Percentiles rank a stretch among this genome's conserved stretches.
Conservation (phyloP, 1,140 invertebrate species). For the Melanaphis sacchari region DNA sequence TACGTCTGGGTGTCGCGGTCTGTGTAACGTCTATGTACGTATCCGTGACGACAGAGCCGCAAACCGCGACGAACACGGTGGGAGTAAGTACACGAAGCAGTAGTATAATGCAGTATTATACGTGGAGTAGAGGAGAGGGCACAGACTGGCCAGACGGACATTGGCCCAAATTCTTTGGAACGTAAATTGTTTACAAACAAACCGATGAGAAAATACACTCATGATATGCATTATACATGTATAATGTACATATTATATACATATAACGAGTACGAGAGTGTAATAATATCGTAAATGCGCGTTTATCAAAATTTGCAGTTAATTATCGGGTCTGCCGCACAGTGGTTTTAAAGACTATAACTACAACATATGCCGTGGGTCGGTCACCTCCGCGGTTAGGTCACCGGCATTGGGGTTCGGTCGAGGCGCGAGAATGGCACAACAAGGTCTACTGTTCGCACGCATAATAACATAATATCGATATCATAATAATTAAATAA, state of each 20-base stretch:
- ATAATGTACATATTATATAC: too few species aligned
- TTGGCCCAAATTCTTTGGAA: slow-evolving; percentile 16
- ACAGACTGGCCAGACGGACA: not conserved
- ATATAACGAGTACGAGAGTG: not conserved
- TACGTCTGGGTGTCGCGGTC: slow-evolving; percentile 33
- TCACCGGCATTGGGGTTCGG: slow-evolving; percentile 24
- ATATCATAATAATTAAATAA: not conserved
- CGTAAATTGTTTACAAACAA: not conserved
- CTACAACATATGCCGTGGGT: not conserved
- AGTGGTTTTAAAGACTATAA: not conserved
- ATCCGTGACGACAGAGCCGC: not conserved
- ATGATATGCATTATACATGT: too few species aligned
- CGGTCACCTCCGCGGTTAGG: slow-evolving; percentile 1
- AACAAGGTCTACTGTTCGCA: not conserved
- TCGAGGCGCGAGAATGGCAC: not conserved
- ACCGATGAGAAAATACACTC: not conserved
- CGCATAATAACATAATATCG: not conserved
- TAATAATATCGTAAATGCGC: not conserved
- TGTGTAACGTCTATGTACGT: not conserved
- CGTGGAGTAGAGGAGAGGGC: not conserved
- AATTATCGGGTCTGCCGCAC: not conserved
- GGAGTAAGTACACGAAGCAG: not conserved
- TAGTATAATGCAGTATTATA: not conserved
- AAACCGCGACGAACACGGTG: not conserved
- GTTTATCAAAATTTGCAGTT: not conserved